These are phyloP conservation scores for Acholoe squamosa DNA, from an alignment of 2,888 invertebrate species.

Conservation along the genomic window DNA sequence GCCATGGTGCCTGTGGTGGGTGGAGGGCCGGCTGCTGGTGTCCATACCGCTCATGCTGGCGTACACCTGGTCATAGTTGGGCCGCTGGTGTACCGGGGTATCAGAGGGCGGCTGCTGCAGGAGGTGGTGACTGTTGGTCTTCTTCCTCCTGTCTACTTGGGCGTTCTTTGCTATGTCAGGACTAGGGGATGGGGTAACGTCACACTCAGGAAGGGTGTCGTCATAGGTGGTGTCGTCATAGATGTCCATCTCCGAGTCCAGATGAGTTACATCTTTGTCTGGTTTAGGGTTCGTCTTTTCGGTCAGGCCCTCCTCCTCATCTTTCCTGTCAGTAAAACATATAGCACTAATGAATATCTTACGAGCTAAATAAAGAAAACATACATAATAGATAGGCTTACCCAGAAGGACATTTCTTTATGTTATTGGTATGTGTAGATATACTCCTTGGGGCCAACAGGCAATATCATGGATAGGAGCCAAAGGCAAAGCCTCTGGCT, in stretches of 20 bases:
- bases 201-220: conserved; percentile 45
- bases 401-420: neutral
- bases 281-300: neutral
- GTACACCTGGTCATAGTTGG: conserved; percentile 57
- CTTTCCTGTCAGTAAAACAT: neutral
- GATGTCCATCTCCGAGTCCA: conserved; percentile 21
- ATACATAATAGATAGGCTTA: neutral
- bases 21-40: too few species aligned
- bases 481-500: too few species aligned
- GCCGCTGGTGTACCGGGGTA: neutral
- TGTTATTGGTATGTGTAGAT: neutral
- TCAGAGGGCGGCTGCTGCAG: too few species aligned
- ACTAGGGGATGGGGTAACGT: neutral
- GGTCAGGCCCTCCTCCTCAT: neutral
- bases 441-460: too few species aligned
- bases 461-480: too few species aligned
- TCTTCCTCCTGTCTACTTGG: neutral
- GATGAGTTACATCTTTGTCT: neutral
- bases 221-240: conserved; percentile 56
- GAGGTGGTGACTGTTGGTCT: neutral
- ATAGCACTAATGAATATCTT: neutral
- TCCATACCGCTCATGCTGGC: neutral
- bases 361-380: too few species aligned
- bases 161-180: neutral
- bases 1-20: too few species aligned